Evolutionary conservation across 2,113 vertebrate species (phyloP), one percentile per base, ranked within the genome.

Genomic region (Leiothrix lutea): DNA sequence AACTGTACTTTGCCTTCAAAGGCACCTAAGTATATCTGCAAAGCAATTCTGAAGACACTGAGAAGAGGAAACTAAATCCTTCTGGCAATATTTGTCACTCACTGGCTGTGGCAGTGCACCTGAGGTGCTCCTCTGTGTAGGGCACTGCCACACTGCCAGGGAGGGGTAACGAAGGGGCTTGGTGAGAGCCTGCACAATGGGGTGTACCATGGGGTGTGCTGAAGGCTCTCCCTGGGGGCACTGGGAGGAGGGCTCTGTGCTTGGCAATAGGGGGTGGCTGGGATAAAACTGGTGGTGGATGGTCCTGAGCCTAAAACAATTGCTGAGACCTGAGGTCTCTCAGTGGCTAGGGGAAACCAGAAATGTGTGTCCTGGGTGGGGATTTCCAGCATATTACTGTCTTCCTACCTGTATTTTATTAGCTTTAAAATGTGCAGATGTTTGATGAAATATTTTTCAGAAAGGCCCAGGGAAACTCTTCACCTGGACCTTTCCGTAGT

Each of bases 261-360:
- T 5, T 6, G 22, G 5, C 5, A 11, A 11, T 0, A 4, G 29
- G 26, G 6, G 5, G 36, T 53, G 29, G 16, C 26, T 18, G n/a
- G 45, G 29, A 5, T 13, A 31, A 84, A 89, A 53, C 6, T 23
- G 17, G 15, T 20, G 8, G 9, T 57, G 26, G 4, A 11, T 12
- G 7, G 3, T 69, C 6, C 69, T 35, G 38, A 61, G 26, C 29
- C 36, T 61, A 14, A 44, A 8, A 8, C 5, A 28, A 6, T 1
- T 87, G 9, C n/a, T 70, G 53, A 38, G 23, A 91, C 14, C 3
- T 0, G 0, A 21, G 38, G 24, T 48, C 15, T 0, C 16, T 57
- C 50, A 36, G 61, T 4, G 9, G 6, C 9, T 33, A 11, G 14
- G 18, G 13, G 14, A 42, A 89, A 13, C 6, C 0, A 0, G 31